Evolutionary conservation across 2,113 vertebrate species (phyloP).

Genomic region (Manacus vitellinus): DNA sequence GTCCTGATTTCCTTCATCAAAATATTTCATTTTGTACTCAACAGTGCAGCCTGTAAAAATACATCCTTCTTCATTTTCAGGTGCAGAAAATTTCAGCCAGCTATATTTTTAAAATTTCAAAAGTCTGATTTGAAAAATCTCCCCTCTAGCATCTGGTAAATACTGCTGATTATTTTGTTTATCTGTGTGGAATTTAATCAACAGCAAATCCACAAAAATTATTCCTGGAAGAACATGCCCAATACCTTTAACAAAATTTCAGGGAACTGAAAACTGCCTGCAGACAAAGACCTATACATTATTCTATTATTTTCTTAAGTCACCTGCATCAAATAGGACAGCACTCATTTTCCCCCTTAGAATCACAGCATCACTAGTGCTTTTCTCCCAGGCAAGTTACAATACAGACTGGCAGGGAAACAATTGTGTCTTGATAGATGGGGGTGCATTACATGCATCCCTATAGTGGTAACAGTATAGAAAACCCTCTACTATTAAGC

Average conservation of each 20-base stretch:
- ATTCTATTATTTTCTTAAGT: not conserved
- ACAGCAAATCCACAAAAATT: not conserved
- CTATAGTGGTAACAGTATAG: not conserved
- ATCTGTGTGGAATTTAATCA: not conserved
- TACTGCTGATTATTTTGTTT: not conserved
- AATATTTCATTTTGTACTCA: not conserved
- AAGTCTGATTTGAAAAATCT: not conserved
- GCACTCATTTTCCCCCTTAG: not conserved
- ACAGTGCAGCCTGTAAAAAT: not conserved
- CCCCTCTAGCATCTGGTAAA: not conserved
- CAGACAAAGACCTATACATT: not conserved
- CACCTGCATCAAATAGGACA: not conserved
- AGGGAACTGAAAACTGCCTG: not conserved
- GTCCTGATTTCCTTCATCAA: not conserved
- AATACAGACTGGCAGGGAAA: not conserved
- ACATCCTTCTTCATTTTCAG: not conserved
- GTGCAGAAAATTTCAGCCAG: not conserved
- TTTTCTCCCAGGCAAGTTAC: not conserved
- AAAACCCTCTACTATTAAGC: not conserved
- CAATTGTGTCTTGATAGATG: not conserved
- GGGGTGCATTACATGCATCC: fast-evolving
- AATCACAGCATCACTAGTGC: not conserved
- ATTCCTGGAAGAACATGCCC: not conserved
- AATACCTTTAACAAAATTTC: not conserved
- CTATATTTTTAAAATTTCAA: not conserved